phyloP scores from a whole-genome alignment of 2,888 invertebrate species.

The Campoletis raptor region DNA sequence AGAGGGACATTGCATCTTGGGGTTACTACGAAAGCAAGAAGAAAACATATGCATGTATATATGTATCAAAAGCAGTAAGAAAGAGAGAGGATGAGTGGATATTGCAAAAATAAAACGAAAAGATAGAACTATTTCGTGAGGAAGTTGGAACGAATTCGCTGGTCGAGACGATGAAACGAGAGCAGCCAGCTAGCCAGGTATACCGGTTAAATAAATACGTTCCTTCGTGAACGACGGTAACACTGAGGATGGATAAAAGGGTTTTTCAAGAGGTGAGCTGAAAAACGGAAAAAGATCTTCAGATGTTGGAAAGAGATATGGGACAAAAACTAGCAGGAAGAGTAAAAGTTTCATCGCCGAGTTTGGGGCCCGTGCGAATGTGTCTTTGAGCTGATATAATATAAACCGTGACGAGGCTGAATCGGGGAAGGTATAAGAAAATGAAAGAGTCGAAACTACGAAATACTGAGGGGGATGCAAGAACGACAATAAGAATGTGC shows the following conservation, averaged over 20 bases:
- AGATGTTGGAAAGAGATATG: conserved; percentile 51
- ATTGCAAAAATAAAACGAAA: conserved; percentile 35
- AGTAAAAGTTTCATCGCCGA: conserved; percentile 25
- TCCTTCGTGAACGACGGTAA: conserved; percentile 34
- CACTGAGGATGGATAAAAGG: conserved; percentile 4
- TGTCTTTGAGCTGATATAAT: conserved; percentile 37
- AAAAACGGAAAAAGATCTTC: conserved; percentile 56
- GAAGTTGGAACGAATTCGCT: conserved; percentile 60
- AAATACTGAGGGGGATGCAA: neutral
- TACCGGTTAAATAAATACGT: conserved; percentile 69
- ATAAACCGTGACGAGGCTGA: conserved; percentile 52
- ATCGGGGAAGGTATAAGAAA: conserved; percentile 46
- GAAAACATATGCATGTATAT: conserved; percentile 14
- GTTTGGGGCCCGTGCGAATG: conserved; percentile 17
- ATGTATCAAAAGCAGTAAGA: neutral
- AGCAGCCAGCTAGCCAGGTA: conserved; percentile 42
- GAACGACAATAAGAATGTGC: conserved; percentile 15
- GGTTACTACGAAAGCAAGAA: conserved; percentile 51
- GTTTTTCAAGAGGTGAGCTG: conserved; percentile 30
- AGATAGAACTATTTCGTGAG: conserved; percentile 28
- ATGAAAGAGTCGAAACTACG: conserved; percentile 8
- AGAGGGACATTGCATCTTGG: conserved; percentile 46
- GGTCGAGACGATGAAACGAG: conserved; percentile 37
- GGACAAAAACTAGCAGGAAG: conserved; percentile 26
- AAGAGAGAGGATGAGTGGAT: neutral